Conservation (phyloP, 2,888 invertebrate species). For the Chalcis sispes region DNA sequence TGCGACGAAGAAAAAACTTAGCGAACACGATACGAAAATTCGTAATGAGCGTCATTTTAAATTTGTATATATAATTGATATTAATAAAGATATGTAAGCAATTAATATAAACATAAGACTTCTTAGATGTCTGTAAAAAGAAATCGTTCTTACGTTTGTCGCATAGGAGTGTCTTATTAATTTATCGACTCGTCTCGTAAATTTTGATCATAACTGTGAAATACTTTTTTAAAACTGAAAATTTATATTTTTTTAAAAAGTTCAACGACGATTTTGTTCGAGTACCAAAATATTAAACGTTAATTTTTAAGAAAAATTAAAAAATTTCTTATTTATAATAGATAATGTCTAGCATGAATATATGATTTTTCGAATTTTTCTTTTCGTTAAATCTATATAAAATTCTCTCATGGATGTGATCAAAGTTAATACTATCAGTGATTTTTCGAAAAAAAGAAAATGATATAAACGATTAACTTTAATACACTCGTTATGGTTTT, state of each 20-base stretch:
- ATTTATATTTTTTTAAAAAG: neutral
- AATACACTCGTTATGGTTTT: constrained; percentile 28
- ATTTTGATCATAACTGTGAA: no score
- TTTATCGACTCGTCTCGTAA: no score
- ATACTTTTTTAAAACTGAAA: neutral
- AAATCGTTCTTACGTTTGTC: neutral
- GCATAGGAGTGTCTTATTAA: neutral
- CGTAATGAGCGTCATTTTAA: constrained; percentile 69
- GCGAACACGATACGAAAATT: constrained; percentile 34
- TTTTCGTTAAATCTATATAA: no score
- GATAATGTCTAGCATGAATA: no score
- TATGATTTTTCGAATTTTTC: no score
- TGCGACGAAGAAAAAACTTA: constrained; percentile 42
- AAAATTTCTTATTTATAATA: no score
- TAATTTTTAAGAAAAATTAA: no score
- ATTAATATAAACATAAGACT: constrained; percentile 62
- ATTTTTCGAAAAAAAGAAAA: constrained; percentile 39
- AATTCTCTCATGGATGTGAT: no score
- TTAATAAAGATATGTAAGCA: constrained; percentile 72
- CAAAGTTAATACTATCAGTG: constrained; percentile 7
- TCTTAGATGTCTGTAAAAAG: constrained; percentile 46
- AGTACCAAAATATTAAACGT: neutral
- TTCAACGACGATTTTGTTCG: no score
- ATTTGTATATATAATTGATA: constrained; percentile 75
- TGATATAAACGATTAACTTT: constrained; percentile 5